phyloP scores from a whole-genome alignment of 2,113 vertebrate genomes.

The Gulo gulo region DNA sequence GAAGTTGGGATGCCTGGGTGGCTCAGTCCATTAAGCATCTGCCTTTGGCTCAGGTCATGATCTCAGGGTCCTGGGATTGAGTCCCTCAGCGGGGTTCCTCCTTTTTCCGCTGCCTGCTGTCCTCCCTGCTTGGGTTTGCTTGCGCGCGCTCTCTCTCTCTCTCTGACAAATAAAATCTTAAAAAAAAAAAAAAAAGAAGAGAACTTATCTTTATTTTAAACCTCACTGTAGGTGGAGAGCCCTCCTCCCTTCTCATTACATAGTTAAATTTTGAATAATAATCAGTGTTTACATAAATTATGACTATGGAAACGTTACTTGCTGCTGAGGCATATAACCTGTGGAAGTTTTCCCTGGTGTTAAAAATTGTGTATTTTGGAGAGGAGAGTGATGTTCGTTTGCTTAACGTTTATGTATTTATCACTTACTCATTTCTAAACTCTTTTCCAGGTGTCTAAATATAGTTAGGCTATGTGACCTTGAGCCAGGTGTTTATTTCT shows the following conservation, averaged over 20 bases:
- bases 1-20: no score
- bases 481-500: not conserved
- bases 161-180: no score
- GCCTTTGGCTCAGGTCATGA: no score
- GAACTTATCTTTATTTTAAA: not conserved
- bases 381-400: not conserved
- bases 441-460: not conserved
- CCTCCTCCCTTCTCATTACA: not conserved
- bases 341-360: not conserved
- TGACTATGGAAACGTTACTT: not conserved
- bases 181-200: not conserved
- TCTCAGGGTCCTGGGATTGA: no score
- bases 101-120: no score
- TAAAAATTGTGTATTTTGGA: not conserved
- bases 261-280: not conserved
- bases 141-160: no score
- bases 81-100: no score
- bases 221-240: not conserved
- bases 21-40: no score
- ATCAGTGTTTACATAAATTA: not conserved
- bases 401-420: not conserved
- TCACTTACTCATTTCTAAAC: not conserved
- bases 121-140: no score
- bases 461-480: not conserved
- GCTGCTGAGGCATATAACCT: not conserved